These are phyloP conservation scores for Scolanthus callimorphus DNA, from an alignment of 92 coral and sea anemone species.

Conservation along the genomic window DNA sequence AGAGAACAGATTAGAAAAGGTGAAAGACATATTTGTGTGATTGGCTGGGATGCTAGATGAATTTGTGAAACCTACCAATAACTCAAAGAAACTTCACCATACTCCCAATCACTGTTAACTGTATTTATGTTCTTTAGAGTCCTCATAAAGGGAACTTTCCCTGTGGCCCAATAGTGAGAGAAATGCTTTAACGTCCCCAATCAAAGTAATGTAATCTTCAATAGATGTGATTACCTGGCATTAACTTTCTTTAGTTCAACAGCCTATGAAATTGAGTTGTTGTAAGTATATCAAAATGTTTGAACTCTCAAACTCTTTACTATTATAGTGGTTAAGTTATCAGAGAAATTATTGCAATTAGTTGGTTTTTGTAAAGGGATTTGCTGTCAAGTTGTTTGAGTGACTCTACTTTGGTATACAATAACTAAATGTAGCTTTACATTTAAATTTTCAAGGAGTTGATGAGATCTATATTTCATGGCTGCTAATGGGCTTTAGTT, in stretches of 20 bases:
- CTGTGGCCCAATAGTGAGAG: slow-evolving; percentile 43
- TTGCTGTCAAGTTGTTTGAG: no score
- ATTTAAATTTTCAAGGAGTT: no score
- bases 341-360: neutral
- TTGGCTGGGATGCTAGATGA: slow-evolving; percentile 60
- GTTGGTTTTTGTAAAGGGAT: neutral
- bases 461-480: no score
- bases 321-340: neutral
- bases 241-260: neutral
- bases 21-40: slow-evolving; percentile 19
- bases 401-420: no score
- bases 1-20: slow-evolving; percentile 12
- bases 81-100: slow-evolving; percentile 52
- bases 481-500: no score
- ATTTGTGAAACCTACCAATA: slow-evolving; percentile 73
- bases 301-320: neutral
- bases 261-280: neutral
- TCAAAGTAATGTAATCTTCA: slow-evolving; percentile 22
- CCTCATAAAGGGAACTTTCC: slow-evolving; percentile 20
- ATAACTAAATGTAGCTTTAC: no score
- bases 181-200: slow-evolving; percentile 45
- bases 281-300: slow-evolving; percentile 1
- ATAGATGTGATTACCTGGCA: neutral
- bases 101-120: slow-evolving; percentile 78
- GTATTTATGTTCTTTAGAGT: slow-evolving; percentile 43